These are phyloP conservation scores for Cephalotes varians DNA, from an alignment of 2,888 invertebrate species.

Conservation along the genomic window DNA sequence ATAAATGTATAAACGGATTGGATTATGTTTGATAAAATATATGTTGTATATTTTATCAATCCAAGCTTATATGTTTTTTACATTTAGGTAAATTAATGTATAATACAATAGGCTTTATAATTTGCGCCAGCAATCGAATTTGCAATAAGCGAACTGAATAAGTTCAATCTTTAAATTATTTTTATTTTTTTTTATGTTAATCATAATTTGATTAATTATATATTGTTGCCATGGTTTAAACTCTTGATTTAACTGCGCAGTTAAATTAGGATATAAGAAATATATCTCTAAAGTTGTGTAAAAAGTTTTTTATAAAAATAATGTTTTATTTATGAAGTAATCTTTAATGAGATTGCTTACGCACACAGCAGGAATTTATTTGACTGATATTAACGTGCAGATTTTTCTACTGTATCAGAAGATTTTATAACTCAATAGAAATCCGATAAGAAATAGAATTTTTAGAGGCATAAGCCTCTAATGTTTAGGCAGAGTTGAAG, in stretches of 20 bases:
- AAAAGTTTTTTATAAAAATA: constrained; percentile 31
- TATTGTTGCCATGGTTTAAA: constrained; percentile 68
- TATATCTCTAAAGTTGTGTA: constrained; percentile 43
- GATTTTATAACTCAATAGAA: constrained; percentile 24
- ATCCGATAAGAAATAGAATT: constrained; percentile 3
- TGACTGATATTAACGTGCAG: constrained; percentile 51
- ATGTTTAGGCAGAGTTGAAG: not conserved
- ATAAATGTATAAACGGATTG: not conserved
- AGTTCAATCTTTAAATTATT: constrained; percentile 7
- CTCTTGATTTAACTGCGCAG: constrained; percentile 47
- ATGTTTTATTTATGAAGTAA: constrained; percentile 29
- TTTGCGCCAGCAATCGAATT: constrained; percentile 19
- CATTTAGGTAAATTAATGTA: not conserved
- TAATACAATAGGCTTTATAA: constrained; percentile 15
- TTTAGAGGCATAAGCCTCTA: not conserved
- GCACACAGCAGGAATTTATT: constrained; percentile 62
- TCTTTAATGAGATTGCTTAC: constrained; percentile 37
- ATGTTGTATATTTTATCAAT: constrained; percentile 1
- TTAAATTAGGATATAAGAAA: constrained; percentile 45
- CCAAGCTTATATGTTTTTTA: not conserved
- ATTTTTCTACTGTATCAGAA: constrained; percentile 40
- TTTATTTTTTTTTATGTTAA: constrained; percentile 11
- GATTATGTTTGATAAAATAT: constrained; percentile 9
- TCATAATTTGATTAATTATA: constrained; percentile 18
- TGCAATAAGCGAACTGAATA: not conserved